Conservation (phyloP, 2,797 vertebrate species). For the Urophycis tenuis region DNA sequence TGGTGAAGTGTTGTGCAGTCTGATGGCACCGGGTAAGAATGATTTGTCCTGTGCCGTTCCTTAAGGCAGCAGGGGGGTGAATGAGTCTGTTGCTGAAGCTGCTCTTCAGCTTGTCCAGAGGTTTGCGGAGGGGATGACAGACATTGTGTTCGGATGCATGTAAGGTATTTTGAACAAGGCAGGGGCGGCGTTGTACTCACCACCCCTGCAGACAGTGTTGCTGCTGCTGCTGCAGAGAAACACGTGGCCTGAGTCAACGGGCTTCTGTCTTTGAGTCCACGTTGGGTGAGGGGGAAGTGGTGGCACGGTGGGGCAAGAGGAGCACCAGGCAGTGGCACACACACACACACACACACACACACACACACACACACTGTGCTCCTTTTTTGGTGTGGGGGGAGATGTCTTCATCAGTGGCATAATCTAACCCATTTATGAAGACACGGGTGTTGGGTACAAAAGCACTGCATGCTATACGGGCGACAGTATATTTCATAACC, state of each 20-base stretch:
- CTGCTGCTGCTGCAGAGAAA: slow-evolving; percentile 10
- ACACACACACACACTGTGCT: background rate
- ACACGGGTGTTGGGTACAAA: slow-evolving; percentile 11
- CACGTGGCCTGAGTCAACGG: slow-evolving; percentile 42
- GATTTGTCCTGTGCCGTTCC: too few species aligned
- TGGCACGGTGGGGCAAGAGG: slow-evolving; percentile 16
- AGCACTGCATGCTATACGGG: background rate
- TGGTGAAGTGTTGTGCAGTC: too few species aligned
- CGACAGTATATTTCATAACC: background rate
- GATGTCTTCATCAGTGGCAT: background rate
- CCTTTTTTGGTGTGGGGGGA: background rate
- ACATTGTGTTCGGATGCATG: background rate
- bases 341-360: too few species aligned
- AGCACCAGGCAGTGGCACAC: background rate
- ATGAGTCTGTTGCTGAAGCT: too few species aligned
- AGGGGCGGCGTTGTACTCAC: background rate
- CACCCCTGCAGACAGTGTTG: background rate
- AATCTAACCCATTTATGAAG: background rate
- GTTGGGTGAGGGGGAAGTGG: slow-evolving; percentile 40
- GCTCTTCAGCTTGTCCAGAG: too few species aligned
- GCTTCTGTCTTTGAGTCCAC: slow-evolving; percentile 27
- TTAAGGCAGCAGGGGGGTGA: too few species aligned
- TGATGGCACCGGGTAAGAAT: too few species aligned
- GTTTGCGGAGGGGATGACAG: too few species aligned
- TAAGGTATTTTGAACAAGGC: background rate